Base-by-base conservation (phyloP, 2,888 invertebrate genomes). In the Cephonodes hylas region DNA sequence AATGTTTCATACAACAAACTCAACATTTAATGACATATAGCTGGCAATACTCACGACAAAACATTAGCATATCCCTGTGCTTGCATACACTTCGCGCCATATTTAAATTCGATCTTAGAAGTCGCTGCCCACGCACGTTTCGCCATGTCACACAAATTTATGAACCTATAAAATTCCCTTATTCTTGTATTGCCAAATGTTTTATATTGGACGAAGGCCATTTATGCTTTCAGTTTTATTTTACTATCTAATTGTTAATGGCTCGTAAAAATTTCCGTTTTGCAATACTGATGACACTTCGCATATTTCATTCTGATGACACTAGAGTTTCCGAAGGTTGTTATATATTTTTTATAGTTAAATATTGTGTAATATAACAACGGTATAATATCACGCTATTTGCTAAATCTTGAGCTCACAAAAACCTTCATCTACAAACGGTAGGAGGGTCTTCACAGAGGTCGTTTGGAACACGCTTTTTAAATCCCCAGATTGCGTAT, bases 101-200 rank as follows among this genome's bases (percentile, higher is more conserved):
- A 83, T 86, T 81, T 80, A 79, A 81, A 81, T 84, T 68, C 67
- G 76, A 77, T 72, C 77, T 77, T 69, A 75, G 80, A 80, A 77
- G 77, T 74, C 65, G 68, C 80, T 71, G 70, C 85, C 83, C 79
- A 85, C 86, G 80, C 83, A 67, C 31, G 53, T 53, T 27, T 27
- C 31, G 27, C 31, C 45, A 22, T 45, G 45, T 67, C 61, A 59
- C 46, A 53, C 59, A 13, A 69, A 71, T 72, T 76, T 78, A 78
- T 69, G 64, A 42, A 38, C 60, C 68, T 62, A 71, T 77, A 75
- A 76, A 75, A 60, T 42, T 22, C 44, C 44, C 58, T 53, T 31
- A 53, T 53, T 53, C 53, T 53, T 53, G 53, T 53, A 31, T 53
- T 53, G 15, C 53, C 31, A 53, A 53, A 53, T 53, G 53, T 53